phyloP scores from a whole-genome alignment of 2,113 vertebrate genomes.

The Scolopax mira region DNA sequence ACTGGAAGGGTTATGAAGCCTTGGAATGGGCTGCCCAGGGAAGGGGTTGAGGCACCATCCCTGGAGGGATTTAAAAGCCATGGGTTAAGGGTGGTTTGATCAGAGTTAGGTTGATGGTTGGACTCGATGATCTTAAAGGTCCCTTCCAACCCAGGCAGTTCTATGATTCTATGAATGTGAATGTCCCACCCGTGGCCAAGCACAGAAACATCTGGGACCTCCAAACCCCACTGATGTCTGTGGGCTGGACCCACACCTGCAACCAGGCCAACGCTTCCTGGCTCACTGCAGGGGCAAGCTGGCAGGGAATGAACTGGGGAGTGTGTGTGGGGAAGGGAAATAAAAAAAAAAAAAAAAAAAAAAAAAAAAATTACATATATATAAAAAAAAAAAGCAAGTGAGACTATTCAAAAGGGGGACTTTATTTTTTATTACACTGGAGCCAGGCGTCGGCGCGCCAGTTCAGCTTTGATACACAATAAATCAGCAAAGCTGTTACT shows the following conservation, averaged over 20 bases:
- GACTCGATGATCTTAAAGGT: too few relatives aligned
- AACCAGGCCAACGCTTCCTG: accelerated
- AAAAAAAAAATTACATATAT: neutral
- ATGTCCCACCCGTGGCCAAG: neutral
- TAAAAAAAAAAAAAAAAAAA: neutral
- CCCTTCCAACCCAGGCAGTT: too few relatives aligned
- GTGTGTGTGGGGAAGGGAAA: neutral
- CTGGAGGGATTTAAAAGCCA: too few relatives aligned
- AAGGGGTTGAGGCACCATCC: too few relatives aligned
- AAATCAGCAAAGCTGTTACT: conserved; percentile 83
- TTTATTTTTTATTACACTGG: conserved; percentile 78
- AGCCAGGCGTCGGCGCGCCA: conserved; percentile 53
- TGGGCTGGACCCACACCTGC: accelerated
- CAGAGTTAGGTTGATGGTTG: too few relatives aligned
- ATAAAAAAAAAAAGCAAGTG: neutral
- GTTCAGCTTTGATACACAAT: conserved; percentile 79
- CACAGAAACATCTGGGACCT: neutral
- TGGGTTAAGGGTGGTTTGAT: too few relatives aligned
- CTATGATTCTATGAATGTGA: too few relatives aligned
- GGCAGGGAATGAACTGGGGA: neutral
- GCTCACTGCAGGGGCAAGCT: accelerated
- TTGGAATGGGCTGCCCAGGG: too few relatives aligned
- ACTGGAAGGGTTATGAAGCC: too few relatives aligned
- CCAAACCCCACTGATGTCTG: neutral
- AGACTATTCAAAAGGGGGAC: conserved; percentile 66